Conservation (phyloP, 2,113 vertebrate species). For the Gopherus flavomarginatus region DNA sequence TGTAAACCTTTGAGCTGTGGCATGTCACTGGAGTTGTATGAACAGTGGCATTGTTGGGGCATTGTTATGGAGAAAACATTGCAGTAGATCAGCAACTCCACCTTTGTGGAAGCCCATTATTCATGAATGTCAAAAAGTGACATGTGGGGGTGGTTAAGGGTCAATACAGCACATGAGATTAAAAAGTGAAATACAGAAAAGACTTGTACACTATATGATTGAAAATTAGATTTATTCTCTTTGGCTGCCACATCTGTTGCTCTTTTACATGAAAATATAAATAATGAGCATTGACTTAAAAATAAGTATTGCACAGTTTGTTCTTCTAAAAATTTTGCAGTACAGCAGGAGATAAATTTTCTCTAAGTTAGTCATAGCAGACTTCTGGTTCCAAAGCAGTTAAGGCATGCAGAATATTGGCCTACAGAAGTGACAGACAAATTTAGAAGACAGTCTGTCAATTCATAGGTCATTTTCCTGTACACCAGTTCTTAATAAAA, state of each 20-base stretch:
- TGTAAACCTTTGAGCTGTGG: background rate
- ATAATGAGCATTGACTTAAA: background rate
- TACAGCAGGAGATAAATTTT: background rate
- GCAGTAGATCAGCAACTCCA: background rate
- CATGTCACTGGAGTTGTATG: background rate
- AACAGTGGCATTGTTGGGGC: fast-evolving
- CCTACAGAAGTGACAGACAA: conserved; percentile 88
- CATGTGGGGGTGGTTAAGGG: fast-evolving
- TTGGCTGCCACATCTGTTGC: background rate
- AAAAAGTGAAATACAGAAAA: background rate
- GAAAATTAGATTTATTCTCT: conserved; percentile 52
- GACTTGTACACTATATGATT: background rate
- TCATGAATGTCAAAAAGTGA: background rate
- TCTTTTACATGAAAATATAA: background rate
- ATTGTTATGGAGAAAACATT: background rate
- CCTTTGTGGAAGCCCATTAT: background rate
- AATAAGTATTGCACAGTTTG: background rate
- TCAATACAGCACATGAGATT: background rate
- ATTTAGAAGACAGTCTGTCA: conserved; percentile 78
- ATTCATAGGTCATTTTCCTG: conserved; percentile 88
- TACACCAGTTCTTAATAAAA: conserved; percentile 41
- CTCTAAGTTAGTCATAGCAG: background rate
- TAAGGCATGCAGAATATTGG: conserved; percentile 79
- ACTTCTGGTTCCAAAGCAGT: background rate
- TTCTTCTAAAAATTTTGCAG: background rate